Base-by-base conservation (phyloP, 2,888 invertebrate genomes). In the Arenicola marina region DNA sequence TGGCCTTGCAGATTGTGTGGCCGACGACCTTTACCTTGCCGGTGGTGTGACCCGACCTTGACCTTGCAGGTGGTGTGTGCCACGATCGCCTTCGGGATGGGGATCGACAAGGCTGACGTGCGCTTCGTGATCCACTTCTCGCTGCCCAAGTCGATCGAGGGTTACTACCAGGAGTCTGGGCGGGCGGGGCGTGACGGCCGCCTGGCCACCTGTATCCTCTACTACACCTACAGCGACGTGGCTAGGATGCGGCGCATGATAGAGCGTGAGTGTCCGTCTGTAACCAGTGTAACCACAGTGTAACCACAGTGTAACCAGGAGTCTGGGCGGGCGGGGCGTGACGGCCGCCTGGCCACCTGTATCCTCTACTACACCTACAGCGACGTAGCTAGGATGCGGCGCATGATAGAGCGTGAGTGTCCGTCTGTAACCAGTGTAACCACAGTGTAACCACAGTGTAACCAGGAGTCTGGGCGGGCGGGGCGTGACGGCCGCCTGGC, bases 121-220 rank as follows among this genome's bases (percentile, higher is more conserved):
- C 65, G 83, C 31, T 96, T 89, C 85, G 97, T 97, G 1, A 88
- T 97, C 60, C 97, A 97, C 83, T 92, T 91, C 84, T 91, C 94
- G 2, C 79, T 97, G 77, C 95, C 97, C 38, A 95, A 95, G 86
- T 94, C 94, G 0, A 91, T 97, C 72, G 97, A 98, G 84, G 95
- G 94, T 0, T 97, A 94, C 83, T 98, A 98, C 85, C 97, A 98
- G 84, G 98, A 99, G 86, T 91, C 95, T 18, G 98, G 98, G 1
- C 87, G 99, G 59, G 97, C 97, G 4, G 99, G 99, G 0, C 87
- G 98, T 55, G 99, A 99, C 84, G 95, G 93, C 0, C 90, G 92
- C 62, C 71, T 81, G 31, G 91, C 97, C 0, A 86, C 89, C 63
- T 98, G 98, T 76, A 87, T 94, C 67, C 87, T 99, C 1, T 95